phyloP scores from a whole-genome alignment of 2,888 invertebrate species.

The Lochmaea capreae region DNA sequence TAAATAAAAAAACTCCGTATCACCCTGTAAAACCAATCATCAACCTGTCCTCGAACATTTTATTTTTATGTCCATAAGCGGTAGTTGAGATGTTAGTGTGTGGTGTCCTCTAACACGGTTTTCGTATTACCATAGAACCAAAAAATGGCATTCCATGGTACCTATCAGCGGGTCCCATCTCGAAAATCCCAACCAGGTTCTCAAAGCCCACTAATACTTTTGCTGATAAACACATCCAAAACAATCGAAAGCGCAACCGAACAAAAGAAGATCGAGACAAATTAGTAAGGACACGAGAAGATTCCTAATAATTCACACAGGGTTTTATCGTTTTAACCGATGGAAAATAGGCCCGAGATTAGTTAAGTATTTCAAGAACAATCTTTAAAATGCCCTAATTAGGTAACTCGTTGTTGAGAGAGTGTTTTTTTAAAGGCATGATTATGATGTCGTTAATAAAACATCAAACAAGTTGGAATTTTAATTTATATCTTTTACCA shows the following conservation, averaged over 20 bases:
- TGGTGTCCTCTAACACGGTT: conserved; percentile 56
- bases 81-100: conserved; percentile 51
- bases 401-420: conserved; percentile 24
- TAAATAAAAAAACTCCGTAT: background rate
- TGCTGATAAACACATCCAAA: conserved; percentile 63
- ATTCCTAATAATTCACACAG: conserved; percentile 62
- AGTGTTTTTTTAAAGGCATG: conserved; percentile 18
- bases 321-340: conserved; percentile 18
- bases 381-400: conserved; percentile 35
- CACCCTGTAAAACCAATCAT: conserved; percentile 28
- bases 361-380: conserved; percentile 32
- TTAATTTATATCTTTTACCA: background rate
- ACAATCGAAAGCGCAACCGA: conserved; percentile 61
- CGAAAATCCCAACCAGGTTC: conserved; percentile 57
- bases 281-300: conserved; percentile 63
- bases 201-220: conserved; percentile 59
- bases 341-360: conserved; percentile 23
- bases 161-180: conserved; percentile 60
- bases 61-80: conserved; percentile 43
- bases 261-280: conserved; percentile 62
- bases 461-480: background rate
- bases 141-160: conserved; percentile 61
- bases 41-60: conserved; percentile 34
- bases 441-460: conserved; percentile 23
- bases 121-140: conserved; percentile 50